Percentiles rank a stretch among this genome's conserved stretches.
These are phyloP conservation scores for Spilosoma lubricipeda DNA, from an alignment of 2,888 invertebrate genomes.

Conservation along the genomic window DNA sequence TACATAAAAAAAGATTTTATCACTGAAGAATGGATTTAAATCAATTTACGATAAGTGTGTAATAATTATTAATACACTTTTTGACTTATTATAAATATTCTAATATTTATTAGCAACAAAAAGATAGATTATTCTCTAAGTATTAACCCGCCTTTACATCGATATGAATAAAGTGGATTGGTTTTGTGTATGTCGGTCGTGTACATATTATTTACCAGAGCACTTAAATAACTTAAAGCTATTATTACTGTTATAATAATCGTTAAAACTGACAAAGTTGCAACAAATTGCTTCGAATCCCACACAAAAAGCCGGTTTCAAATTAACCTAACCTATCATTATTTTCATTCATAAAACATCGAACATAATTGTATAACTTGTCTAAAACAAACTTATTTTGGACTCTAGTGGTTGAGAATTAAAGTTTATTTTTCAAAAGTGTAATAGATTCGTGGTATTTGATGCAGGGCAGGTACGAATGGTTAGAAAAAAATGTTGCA, in stretches of 20 bases:
- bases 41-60: neutral
- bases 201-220: neutral
- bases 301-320: constrained; percentile 13
- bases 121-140: neutral
- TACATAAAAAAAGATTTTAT: too few species aligned
- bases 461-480: constrained; percentile 39
- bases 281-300: constrained; percentile 7
- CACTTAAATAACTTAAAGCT: neutral
- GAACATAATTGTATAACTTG: constrained; percentile 3
- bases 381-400: neutral
- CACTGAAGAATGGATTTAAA: too few species aligned
- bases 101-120: neutral
- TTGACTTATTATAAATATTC: too few species aligned
- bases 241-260: constrained; percentile 4
- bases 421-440: constrained; percentile 9
- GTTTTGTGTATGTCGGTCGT: neutral
- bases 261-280: neutral
- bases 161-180: neutral
- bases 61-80: too few species aligned
- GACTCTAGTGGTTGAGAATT: constrained; percentile 12
- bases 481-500: constrained; percentile 25
- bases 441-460: constrained; percentile 30
- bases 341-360: constrained; percentile 49
- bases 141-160: neutral
- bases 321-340: constrained; percentile 20